These are phyloP conservation scores for Epicauta chinensis DNA, from an alignment of 1,140 invertebrate genomes.

Conservation along the genomic window DNA sequence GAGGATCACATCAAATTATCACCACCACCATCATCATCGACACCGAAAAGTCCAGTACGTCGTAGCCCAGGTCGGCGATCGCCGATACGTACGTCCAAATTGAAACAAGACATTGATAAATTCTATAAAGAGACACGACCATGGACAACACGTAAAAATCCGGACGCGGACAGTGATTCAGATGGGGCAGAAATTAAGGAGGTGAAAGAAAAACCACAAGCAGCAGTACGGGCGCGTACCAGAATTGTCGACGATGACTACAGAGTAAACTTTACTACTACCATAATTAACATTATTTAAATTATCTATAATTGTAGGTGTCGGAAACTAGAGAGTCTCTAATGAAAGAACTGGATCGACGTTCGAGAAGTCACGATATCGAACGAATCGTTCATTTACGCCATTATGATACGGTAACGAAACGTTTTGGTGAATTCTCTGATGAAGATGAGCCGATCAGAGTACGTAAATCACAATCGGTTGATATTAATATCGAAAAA, in stretches of 20 bases:
- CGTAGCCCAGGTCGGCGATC: conserved; percentile 24
- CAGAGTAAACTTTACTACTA: not conserved
- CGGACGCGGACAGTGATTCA: conserved; percentile 25
- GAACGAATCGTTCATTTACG: conserved; percentile 35
- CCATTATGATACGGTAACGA: conserved; percentile 24
- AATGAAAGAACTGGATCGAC: conserved; percentile 2
- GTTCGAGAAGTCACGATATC: conserved; percentile 25
- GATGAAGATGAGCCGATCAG: conserved; percentile 39
- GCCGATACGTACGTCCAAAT: conserved; percentile 3
- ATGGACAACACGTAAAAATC: not conserved
- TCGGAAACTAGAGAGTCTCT: not conserved
- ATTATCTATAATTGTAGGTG: not conserved
- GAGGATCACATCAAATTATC: not conserved
- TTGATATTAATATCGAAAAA: conserved; percentile 24
- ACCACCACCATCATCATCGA: conserved; percentile 1
- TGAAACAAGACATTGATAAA: not conserved
- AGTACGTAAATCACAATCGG: not conserved
- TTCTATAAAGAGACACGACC: not conserved
- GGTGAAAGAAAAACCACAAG: conserved; percentile 30
- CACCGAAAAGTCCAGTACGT: conserved; percentile 5
- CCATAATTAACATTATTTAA: not conserved
- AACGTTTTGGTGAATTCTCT: conserved; percentile 41
- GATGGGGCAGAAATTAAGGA: conserved; percentile 21
- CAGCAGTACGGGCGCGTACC: conserved; percentile 22
- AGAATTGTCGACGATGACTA: not conserved